Evolutionary conservation across 2,797 vertebrate genomes (phyloP).

Genomic region (Champsocephalus esox): DNA sequence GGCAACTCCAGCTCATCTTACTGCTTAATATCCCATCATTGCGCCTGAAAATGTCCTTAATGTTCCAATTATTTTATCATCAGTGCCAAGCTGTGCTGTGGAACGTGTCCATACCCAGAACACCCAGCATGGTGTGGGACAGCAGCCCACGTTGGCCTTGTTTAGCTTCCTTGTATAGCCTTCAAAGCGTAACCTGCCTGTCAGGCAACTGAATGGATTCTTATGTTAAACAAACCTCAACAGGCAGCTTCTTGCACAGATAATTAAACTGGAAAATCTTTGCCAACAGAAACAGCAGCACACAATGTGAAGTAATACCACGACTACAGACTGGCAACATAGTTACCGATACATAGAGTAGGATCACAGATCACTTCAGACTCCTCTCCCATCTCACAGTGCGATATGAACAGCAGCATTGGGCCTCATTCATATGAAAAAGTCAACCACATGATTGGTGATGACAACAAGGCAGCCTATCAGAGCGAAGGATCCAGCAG

Average conservation of each 20-base stretch:
- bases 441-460: conserved; percentile 52
- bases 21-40: conserved; percentile 45
- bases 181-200: conserved; percentile 42
- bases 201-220: conserved; percentile 25
- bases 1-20: conserved; percentile 34
- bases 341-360: conserved; percentile 14
- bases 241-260: conserved; percentile 18
- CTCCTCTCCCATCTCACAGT: conserved; percentile 13
- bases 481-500: conserved; percentile 36
- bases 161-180: conserved; percentile 30
- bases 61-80: conserved; percentile 45
- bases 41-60: conserved; percentile 34
- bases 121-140: conserved; percentile 14
- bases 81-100: conserved; percentile 24
- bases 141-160: conserved; percentile 28
- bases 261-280: conserved; percentile 9
- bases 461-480: conserved; percentile 58
- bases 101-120: conserved; percentile 24
- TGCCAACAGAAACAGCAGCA: conserved; percentile 47
- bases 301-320: conserved; percentile 14
- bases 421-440: conserved; percentile 17
- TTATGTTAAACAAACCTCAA: conserved; percentile 36
- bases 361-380: conserved; percentile 19
- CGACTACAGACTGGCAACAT: conserved; percentile 10
- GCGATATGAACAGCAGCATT: conserved; percentile 50